These are phyloP conservation scores for Pollachius pollachius DNA, from an alignment of 2,113 vertebrate genomes.

Conservation along the genomic window DNA sequence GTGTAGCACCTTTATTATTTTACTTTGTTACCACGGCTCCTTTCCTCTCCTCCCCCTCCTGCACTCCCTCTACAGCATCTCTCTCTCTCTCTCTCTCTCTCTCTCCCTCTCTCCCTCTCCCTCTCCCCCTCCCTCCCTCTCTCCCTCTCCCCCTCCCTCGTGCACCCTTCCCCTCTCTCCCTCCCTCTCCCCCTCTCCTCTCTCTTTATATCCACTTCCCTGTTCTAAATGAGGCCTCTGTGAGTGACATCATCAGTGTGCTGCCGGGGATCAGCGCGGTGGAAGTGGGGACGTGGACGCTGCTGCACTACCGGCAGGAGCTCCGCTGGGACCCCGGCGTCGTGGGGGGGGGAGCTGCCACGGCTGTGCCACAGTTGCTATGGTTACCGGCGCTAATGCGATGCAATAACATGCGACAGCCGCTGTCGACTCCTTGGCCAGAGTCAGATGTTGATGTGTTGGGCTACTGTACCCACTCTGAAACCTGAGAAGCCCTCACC, in stretches of 20 bases:
- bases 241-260: not conserved
- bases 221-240: not conserved
- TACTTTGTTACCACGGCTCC: not conserved
- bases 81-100: not conserved
- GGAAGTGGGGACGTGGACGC: not conserved
- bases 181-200: not conserved
- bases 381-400: not conserved
- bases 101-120: not conserved
- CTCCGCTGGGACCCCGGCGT: not conserved
- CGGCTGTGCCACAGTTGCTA: not conserved
- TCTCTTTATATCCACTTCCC: not conserved
- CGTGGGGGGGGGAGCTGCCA: too few species aligned
- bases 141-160: not conserved
- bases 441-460: too few species aligned
- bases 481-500: too few species aligned
- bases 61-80: not conserved
- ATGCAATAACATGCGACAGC: too few species aligned
- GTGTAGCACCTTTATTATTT: too few species aligned
- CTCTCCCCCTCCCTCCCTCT: slow-evolving; percentile 15
- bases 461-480: too few species aligned
- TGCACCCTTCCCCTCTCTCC: not conserved
- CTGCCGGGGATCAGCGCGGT: not conserved
- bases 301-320: not conserved
- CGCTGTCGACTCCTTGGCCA: too few species aligned
- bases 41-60: not conserved